Percentiles rank a stretch among this genome's conserved stretches.
These are phyloP conservation scores for Eidolon helvum DNA, from an alignment of 2,113 vertebrate genomes.

Conservation along the genomic window DNA sequence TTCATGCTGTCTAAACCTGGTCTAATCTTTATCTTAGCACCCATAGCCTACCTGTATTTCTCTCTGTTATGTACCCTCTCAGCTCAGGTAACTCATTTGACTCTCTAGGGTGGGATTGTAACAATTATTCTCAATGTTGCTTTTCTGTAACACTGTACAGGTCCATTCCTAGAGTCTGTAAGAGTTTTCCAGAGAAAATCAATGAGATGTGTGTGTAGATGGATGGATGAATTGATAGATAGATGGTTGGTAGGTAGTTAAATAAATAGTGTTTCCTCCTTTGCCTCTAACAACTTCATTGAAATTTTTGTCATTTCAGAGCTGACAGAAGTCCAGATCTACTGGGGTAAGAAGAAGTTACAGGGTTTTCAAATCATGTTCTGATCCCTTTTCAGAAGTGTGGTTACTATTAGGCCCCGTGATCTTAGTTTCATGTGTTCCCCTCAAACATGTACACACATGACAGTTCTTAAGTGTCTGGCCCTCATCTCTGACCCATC, in stretches of 20 bases:
- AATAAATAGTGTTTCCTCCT: neutral
- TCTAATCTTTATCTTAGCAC: no score
- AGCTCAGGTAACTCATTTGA: no score
- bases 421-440: neutral
- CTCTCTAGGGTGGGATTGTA: no score
- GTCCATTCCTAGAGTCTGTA: no score
- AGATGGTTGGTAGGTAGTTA: neutral
- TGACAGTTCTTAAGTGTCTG: neutral
- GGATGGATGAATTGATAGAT: neutral
- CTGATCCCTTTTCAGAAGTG: neutral
- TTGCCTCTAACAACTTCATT: neutral
- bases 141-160: no score
- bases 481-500: neutral
- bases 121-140: no score
- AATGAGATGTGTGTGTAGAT: neutral
- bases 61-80: no score
- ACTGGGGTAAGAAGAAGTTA: constrained; percentile 39
- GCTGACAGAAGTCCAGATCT: neutral
- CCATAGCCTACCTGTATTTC: no score
- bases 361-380: neutral
- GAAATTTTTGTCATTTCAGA: constrained; percentile 30
- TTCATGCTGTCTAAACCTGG: no score
- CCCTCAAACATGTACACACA: neutral
- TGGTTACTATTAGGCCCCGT: neutral
- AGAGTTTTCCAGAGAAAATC: no score